phyloP scores from a whole-genome alignment of 2,888 invertebrate species.

The Oscheius onirici region DNA sequence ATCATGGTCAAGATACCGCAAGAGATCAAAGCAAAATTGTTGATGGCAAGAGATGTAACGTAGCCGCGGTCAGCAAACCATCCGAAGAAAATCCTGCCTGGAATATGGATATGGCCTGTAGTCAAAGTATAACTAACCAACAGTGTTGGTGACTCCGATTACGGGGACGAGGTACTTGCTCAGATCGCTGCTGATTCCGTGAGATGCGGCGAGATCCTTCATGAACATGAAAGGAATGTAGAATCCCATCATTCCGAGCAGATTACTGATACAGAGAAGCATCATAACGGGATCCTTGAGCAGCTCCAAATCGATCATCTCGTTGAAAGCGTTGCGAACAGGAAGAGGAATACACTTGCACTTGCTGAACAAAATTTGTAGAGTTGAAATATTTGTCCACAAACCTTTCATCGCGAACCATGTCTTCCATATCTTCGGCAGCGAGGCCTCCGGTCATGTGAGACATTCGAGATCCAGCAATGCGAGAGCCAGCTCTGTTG shows the following conservation, averaged over 20 bases:
- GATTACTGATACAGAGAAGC: constrained; percentile 89
- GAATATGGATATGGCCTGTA: too few species aligned
- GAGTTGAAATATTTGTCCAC: neutral
- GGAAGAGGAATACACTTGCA: constrained; percentile 65
- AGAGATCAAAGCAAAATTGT: constrained; percentile 83
- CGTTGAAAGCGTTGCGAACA: constrained; percentile 63
- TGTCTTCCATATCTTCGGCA: constrained; percentile 31
- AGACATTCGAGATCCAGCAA: constrained; percentile 47
- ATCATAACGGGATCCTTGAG: constrained; percentile 83
- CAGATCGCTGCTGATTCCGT: constrained; percentile 40
- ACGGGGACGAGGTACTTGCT: constrained; percentile 67
- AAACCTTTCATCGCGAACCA: constrained; percentile 34
- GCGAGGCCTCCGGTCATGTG: constrained; percentile 49
- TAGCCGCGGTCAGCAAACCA: constrained; percentile 75
- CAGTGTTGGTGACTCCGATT: constrained; percentile 80
- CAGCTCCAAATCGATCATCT: constrained; percentile 70
- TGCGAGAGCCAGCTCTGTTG: constrained; percentile 1
- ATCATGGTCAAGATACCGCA: constrained; percentile 83
- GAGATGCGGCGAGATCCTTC: constrained; percentile 60
- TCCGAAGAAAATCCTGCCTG: constrained; percentile 80
- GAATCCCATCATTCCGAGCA: constrained; percentile 92
- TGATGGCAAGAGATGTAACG: constrained; percentile 84
- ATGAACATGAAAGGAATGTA: constrained; percentile 89
- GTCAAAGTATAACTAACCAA: constrained; percentile 77
- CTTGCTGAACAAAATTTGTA: constrained; percentile 43